Evolutionary conservation across 2,888 invertebrate genomes (phyloP).

Genomic region (Drosophila nr. perissopoda): DNA sequence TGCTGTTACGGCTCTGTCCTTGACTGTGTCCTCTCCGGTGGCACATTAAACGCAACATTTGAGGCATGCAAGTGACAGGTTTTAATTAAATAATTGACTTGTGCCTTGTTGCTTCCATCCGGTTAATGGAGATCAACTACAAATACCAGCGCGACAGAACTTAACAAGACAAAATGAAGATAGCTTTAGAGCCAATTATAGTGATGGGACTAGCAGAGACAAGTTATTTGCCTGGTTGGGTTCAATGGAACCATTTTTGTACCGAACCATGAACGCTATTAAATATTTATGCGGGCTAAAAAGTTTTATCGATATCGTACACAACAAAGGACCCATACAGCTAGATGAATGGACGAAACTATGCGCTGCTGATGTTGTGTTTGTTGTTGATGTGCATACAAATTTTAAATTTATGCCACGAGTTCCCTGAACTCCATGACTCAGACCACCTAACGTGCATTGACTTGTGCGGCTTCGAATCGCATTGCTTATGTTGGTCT

Average conservation of each 20-base stretch:
- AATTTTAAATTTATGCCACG: conserved; percentile 62
- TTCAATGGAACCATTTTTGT: conserved; percentile 60
- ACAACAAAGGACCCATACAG: conserved; percentile 29
- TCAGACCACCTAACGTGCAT: conserved; percentile 18
- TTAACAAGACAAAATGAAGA: conserved; percentile 12
- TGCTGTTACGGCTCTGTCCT: conserved; percentile 31
- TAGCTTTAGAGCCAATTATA: conserved; percentile 42
- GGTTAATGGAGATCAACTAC: conserved; percentile 26
- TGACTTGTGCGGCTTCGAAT: conserved; percentile 16
- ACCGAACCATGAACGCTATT: conserved; percentile 14
- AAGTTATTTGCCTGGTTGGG: conserved; percentile 26
- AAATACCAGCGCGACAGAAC: background rate
- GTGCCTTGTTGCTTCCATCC: conserved; percentile 54
- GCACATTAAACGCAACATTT: conserved; percentile 51
- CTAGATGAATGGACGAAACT: conserved; percentile 56
- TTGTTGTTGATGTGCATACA: conserved; percentile 37
- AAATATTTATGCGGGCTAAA: conserved; percentile 37
- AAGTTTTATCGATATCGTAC: conserved; percentile 37
- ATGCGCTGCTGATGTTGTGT: conserved; percentile 27
- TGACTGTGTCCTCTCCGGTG: conserved; percentile 14
- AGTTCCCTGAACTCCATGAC: conserved; percentile 55
- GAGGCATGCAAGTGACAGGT: conserved; percentile 64
- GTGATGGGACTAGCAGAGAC: conserved; percentile 31
- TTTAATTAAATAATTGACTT: conserved; percentile 78
- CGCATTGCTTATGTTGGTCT: conserved; percentile 13